phyloP scores from a whole-genome alignment of 2,797 vertebrate species.

The Acrossocheilus fasciatus region DNA sequence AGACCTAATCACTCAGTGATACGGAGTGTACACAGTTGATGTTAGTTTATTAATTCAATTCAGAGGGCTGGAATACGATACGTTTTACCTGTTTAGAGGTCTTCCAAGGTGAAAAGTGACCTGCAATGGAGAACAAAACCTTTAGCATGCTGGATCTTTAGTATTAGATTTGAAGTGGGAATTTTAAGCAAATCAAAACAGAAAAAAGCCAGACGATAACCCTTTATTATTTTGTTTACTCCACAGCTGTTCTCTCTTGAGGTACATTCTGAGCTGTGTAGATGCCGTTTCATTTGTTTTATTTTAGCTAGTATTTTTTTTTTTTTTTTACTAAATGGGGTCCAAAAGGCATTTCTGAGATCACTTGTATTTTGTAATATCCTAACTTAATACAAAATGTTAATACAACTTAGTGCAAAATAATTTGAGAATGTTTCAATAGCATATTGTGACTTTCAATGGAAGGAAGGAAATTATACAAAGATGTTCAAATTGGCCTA shows the following conservation, averaged over 20 bases:
- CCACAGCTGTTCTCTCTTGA: not conserved
- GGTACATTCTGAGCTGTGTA: not conserved
- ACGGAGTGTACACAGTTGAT: constrained; percentile 54
- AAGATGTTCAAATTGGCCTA: not conserved
- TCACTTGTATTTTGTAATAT: not conserved
- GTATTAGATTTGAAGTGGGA: not conserved
- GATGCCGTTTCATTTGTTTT: not conserved
- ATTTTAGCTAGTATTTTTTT: not conserved
- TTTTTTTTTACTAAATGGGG: not conserved
- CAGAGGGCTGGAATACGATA: constrained; percentile 61
- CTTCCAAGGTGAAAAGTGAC: constrained; percentile 99
- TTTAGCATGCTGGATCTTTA: constrained; percentile 68
- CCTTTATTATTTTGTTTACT: not conserved
- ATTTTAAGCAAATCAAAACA: not conserved
- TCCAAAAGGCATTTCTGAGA: not conserved
- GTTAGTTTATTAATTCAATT: constrained; percentile 45
- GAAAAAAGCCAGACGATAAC: not conserved
- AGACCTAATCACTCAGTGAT: constrained; percentile 45
- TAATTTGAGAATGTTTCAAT: not conserved
- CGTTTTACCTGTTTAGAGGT: constrained; percentile 95
- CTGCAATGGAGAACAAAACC: constrained; percentile 88
- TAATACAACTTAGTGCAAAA: not conserved
- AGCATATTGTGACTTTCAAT: not conserved
- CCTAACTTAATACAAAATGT: not conserved
- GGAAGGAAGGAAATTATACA: not conserved